Evolutionary conservation across 2,888 invertebrate species (phyloP).

Genomic region (Drosophila lutescens): DNA sequence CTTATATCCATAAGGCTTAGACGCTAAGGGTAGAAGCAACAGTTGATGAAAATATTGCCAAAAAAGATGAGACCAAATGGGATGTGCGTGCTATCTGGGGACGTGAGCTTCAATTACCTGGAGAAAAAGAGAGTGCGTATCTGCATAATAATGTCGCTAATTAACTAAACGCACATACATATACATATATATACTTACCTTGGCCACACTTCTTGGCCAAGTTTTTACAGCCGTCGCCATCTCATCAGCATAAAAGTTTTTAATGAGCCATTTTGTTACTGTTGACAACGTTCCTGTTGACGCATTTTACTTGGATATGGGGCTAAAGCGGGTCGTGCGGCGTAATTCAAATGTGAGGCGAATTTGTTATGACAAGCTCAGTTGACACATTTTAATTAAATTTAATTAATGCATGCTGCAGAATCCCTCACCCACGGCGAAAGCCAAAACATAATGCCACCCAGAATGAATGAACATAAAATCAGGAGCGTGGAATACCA

Average conservation of each 20-base stretch:
- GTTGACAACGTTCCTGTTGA: slow-evolving; percentile 14
- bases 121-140: background rate
- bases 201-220: slow-evolving; percentile 27
- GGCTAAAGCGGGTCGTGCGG: slow-evolving; percentile 1
- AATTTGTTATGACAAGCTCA: slow-evolving; percentile 75
- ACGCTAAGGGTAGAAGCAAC: background rate
- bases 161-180: slow-evolving; percentile 59
- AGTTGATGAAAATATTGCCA: slow-evolving; percentile 13
- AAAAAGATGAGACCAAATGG: background rate
- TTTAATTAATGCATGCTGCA: slow-evolving; percentile 70
- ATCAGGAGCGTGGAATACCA: slow-evolving; percentile 6
- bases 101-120: slow-evolving; percentile 27
- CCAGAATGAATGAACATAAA: slow-evolving; percentile 27
- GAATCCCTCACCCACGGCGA: slow-evolving; percentile 9
- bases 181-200: background rate
- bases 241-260: slow-evolving; percentile 76
- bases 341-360: slow-evolving; percentile 38
- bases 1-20: background rate
- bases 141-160: slow-evolving; percentile 69
- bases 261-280: slow-evolving; percentile 73
- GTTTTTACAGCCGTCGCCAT: slow-evolving; percentile 49
- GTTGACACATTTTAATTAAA: slow-evolving; percentile 79
- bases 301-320: background rate
- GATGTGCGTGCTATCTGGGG: slow-evolving; percentile 30
- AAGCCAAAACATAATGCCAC: slow-evolving; percentile 28